Conservation (phyloP, 1,140 invertebrate species). For the Sycobia sp. region DNA sequence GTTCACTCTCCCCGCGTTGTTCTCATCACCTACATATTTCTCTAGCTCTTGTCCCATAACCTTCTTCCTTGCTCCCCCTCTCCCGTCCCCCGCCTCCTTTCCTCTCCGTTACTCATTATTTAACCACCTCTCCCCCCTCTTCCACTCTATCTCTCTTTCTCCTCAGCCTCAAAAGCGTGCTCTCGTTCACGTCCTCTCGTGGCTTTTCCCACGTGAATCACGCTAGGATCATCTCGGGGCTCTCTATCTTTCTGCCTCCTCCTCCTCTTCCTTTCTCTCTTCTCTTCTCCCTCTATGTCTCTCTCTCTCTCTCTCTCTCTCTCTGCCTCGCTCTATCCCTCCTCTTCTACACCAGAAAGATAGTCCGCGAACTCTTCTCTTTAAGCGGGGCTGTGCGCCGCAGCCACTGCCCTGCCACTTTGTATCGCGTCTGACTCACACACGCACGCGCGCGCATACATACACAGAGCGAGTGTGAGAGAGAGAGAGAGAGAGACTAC, state of each 20-base stretch:
- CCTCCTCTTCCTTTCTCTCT: not conserved
- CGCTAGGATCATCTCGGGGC: slow-evolving; percentile 48
- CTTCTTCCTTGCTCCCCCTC: not conserved
- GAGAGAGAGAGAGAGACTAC: too few relatives aligned
- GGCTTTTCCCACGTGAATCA: slow-evolving; percentile 55
- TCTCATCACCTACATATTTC: not conserved
- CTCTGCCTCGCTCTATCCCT: not conserved
- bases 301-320: too few relatives aligned
- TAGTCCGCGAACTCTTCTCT: slow-evolving; percentile 16
- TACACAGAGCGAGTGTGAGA: too few relatives aligned
- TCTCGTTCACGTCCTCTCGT: slow-evolving; percentile 46
- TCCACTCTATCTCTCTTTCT: slow-evolving; percentile 5
- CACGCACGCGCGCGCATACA: not conserved
- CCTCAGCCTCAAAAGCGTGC: slow-evolving; percentile 41
- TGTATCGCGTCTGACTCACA: slow-evolving; percentile 12
- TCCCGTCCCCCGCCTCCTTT: not conserved
- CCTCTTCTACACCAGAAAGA: slow-evolving; percentile 2
- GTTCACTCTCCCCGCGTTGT: not conserved
- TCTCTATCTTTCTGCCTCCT: slow-evolving; percentile 19
- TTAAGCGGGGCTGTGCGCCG: too few relatives aligned
- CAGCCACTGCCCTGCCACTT: slow-evolving; percentile 8
- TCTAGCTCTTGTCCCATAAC: not conserved
- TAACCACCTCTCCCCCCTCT: not conserved
- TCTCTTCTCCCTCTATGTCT: too few relatives aligned
- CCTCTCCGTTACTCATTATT: slow-evolving; percentile 16